Conservation (phyloP, 2,888 invertebrate genomes). For the Amphiduros pacificus region DNA sequence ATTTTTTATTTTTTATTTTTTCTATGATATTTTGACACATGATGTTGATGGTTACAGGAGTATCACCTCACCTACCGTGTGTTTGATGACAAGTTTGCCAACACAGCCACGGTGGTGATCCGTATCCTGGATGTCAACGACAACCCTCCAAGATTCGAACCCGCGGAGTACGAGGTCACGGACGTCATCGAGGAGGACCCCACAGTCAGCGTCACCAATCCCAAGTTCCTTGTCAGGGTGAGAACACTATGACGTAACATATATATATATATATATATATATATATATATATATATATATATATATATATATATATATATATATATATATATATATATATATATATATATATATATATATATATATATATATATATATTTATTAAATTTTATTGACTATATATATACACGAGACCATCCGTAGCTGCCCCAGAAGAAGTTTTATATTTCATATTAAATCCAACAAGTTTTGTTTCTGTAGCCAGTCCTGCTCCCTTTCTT, state of each 20-base stretch:
- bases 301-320: too few relatives aligned
- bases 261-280: neutral
- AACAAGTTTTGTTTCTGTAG: too few relatives aligned
- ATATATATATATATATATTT: too few relatives aligned
- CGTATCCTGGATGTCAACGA: conserved; percentile 37
- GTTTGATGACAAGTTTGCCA: conserved; percentile 36
- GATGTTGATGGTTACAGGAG: conserved; percentile 16
- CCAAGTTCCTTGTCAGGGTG: conserved; percentile 33
- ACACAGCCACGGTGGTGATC: conserved; percentile 36
- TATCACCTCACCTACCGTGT: conserved; percentile 33
- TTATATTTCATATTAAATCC: too few relatives aligned
- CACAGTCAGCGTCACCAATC: conserved; percentile 26
- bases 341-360: too few relatives aligned
- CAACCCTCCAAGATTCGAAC: conserved; percentile 35
- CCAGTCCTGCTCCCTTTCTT: too few relatives aligned
- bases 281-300: neutral
- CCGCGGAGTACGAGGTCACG: conserved; percentile 31
- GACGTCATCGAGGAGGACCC: conserved; percentile 38
- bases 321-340: too few relatives aligned
- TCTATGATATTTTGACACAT: too few relatives aligned
- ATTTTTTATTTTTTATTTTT: too few relatives aligned
- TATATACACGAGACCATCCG: too few relatives aligned
- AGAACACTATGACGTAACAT: conserved; percentile 6
- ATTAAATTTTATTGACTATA: too few relatives aligned
- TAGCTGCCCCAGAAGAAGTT: too few relatives aligned